These are phyloP conservation scores for Buceros bicornis DNA, from an alignment of 2,797 vertebrate genomes.

Conservation along the genomic window DNA sequence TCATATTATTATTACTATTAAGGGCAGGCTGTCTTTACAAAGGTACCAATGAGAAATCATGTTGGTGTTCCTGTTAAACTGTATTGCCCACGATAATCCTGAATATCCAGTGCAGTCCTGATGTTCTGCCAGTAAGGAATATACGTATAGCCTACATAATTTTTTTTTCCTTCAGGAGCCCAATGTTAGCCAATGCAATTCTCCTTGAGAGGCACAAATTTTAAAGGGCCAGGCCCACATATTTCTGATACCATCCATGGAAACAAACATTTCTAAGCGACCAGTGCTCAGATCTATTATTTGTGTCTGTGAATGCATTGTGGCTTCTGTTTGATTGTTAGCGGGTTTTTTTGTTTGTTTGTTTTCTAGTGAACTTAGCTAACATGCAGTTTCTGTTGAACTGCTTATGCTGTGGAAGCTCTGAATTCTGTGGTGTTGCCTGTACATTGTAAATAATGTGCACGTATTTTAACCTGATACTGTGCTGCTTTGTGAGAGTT, in stretches of 20 bases:
- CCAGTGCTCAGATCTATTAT: neutral
- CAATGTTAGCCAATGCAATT: neutral
- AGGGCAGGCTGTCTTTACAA: neutral
- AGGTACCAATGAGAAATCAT: neutral
- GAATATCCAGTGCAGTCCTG: neutral
- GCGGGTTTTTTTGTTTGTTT: neutral
- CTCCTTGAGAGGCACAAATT: neutral
- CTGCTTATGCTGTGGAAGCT: neutral
- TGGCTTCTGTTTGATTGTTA: conserved; percentile 15
- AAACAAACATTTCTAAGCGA: conserved; percentile 2
- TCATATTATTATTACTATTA: neutral
- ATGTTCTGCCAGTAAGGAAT: conserved; percentile 9
- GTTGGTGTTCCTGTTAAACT: neutral
- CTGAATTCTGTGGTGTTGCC: neutral
- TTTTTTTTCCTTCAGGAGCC: neutral
- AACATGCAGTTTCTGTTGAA: neutral
- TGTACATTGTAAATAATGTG: neutral
- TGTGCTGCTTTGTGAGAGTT: neutral
- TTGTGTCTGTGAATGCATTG: neutral
- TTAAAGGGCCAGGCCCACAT: neutral
- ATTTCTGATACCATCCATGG: neutral
- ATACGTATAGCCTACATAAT: neutral
- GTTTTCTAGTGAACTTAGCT: conserved; percentile 31
- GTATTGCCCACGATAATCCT: neutral
- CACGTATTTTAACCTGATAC: neutral